A percentile compares a stretch with the other conserved stretches of the same genome.
Evolutionary conservation across 2,113 vertebrate genomes (phyloP).

Genomic region (Ameiurus melas): DNA sequence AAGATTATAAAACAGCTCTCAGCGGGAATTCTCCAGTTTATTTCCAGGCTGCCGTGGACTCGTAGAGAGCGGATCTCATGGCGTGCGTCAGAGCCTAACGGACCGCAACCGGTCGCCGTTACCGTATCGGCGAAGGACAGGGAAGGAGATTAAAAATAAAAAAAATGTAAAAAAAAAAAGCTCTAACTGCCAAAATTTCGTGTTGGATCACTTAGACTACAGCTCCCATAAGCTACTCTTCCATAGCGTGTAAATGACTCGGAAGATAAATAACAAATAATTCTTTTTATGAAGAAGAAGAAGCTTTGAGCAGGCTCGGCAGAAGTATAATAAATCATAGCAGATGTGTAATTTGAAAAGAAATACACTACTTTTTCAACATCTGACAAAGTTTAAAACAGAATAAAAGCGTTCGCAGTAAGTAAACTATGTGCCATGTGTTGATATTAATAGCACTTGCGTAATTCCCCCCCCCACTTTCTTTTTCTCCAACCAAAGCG

Average conservation of each 20-base stretch:
- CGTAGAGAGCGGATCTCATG: conserved; percentile 61
- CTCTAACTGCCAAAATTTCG: conserved; percentile 80
- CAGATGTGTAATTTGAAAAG: conserved; percentile 80
- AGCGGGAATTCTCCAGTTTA: not conserved
- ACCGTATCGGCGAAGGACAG: conserved; percentile 65
- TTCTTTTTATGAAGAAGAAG: conserved; percentile 78
- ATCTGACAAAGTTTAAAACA: conserved; percentile 63
- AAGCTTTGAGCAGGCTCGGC: conserved; percentile 94
- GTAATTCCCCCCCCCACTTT: conserved; percentile 54
- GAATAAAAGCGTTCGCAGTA: conserved; percentile 73
- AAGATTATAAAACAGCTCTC: not conserved
- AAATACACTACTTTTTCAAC: conserved; percentile 80
- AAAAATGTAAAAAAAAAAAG: conserved; percentile 58
- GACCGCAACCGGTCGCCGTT: conserved; percentile 61
- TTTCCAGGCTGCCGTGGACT: not conserved
- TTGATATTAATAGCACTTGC: conserved; percentile 82
- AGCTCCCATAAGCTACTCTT: conserved; percentile 74
- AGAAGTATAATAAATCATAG: conserved; percentile 80
- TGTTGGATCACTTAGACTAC: conserved; percentile 69
- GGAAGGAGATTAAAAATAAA: not conserved
- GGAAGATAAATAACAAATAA: conserved; percentile 59
- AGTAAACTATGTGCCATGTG: conserved; percentile 90
- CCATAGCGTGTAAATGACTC: conserved; percentile 79
- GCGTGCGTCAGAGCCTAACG: conserved; percentile 32
- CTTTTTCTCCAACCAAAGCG: conserved; percentile 89